Evolutionary conservation across 1,140 invertebrate genomes (phyloP), one percentile per base, ranked within the genome.

Genomic region (Muscidifurax raptorellus): DNA sequence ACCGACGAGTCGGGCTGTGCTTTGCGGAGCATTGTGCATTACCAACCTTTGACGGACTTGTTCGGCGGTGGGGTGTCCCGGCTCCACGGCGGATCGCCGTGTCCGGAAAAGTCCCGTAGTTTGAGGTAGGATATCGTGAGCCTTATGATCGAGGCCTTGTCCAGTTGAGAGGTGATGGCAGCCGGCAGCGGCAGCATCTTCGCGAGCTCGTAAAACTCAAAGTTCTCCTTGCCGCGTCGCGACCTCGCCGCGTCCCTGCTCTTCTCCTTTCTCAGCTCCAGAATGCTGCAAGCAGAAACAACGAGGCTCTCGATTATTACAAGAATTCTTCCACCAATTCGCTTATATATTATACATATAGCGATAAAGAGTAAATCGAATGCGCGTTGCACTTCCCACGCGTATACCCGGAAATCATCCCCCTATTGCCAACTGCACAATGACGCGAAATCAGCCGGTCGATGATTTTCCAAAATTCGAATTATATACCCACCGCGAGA

Each of bases 111-210:
- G 92, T 99, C 98, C 81, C 98, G 94, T 90, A 99, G 94, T 94
- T 99, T 98, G 90, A 99, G 96, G 94, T 98, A 99, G 92, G 97
- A 98, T 91, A 99, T 99, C 87, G 98, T 99, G 89, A 99, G 96
- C 91, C 99, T 95, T 94, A 99, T 99, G 92, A 99, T 99, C 89
- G 98, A 99, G 30, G 99, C 99, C 94, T 99, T 99, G 94, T 99
- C 99, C 94, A 99, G 94, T 93, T 99, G 99, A 86, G 97, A 98
- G 87, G 98, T 99, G 92, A 99, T 99, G 89, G 98, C 98, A 4
- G 97, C 96, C 0, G 98, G 98, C 59, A 99, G 94, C 0, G 98
- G 98, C 87, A 99, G 94, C 96, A 99, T 97, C 94, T 99, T 99
- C 85, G 98, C 98, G 92, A 99, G 94, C 94, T 99, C 98, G 94